Evolutionary conservation across 2,888 invertebrate genomes (phyloP), one percentile per base, ranked within the genome.

Genomic region (Cheilosia soror): DNA sequence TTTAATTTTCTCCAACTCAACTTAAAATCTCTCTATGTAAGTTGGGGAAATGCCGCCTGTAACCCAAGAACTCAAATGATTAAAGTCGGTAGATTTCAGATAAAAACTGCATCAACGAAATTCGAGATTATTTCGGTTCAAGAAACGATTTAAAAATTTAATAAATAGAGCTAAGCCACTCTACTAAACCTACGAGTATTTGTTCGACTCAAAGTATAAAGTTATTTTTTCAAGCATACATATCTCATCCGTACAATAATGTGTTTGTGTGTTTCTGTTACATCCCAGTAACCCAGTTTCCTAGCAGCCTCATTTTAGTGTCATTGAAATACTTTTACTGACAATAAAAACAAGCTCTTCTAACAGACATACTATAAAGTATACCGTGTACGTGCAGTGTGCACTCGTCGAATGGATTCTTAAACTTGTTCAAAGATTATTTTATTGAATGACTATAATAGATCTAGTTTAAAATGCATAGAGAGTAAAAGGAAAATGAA

Each of bases 221-320:
- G 4, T 37, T 37, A 4, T 11, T 9, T 37, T 4, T 37, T 44
- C 15, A 20, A 33, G 7, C 33, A 33, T n/a, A 15, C 15, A 5
- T n/a, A 44, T 1, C 0, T 42, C 5, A n/a, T n/a, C 4, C 42
- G 4, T n/a, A n/a, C 44, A 20, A 20, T 20, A 20, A 20, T 20
- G 20, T 20, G 20, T 20, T 69, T 42, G 5, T n/a, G 25, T 40
- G 4, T 11, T 55, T 68, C 27, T 57, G 25, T 27, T 25, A 29
- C 20, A 84, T 75, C 69, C 79, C 53, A 84, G 58, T 84, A 75
- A 79, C 83, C 83, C 42, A 79, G 66, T 84, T 84, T 65, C 0
- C 2, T n/a, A 40, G n/a, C 31, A 66, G 58, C 65, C 51, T 82
- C 60, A 44, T 65, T 63, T 60, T 29, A 65, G 27, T 58, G 15